These are phyloP conservation scores for Coleophora flavipennella DNA, from an alignment of 2,888 invertebrate genomes.

Conservation along the genomic window DNA sequence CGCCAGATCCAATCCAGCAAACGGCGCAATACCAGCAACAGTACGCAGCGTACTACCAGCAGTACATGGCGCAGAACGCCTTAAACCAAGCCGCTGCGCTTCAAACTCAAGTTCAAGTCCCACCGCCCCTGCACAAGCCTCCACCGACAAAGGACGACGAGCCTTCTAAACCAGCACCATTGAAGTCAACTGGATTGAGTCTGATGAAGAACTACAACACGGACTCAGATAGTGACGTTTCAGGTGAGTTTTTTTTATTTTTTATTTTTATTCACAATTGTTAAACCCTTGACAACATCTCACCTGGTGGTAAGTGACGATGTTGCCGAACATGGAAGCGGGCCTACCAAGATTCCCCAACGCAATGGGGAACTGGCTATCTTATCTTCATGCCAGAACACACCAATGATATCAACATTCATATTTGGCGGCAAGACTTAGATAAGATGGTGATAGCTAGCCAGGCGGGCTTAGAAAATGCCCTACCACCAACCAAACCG, in stretches of 20 bases:
- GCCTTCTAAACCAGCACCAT: slow-evolving; percentile 14
- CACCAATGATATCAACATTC: too few species aligned
- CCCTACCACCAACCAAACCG: too few species aligned
- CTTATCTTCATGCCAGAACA: too few species aligned
- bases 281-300: too few species aligned
- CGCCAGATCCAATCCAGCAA: slow-evolving; percentile 5
- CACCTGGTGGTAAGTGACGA: too few species aligned
- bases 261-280: too few species aligned
- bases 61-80: slow-evolving; percentile 24
- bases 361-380: too few species aligned
- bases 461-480: too few species aligned
- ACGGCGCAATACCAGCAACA: slow-evolving; percentile 22
- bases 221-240: slow-evolving; percentile 57
- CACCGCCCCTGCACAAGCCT: slow-evolving; percentile 13
- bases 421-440: too few species aligned
- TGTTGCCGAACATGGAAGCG: too few species aligned
- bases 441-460: too few species aligned
- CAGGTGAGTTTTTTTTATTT: slow-evolving; percentile 43
- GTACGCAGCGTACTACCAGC: slow-evolving; percentile 38
- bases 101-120: slow-evolving; percentile 1
- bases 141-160: slow-evolving; percentile 12
- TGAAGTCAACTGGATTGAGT: slow-evolving; percentile 55
- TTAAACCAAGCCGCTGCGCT: slow-evolving; percentile 13
- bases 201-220: slow-evolving; percentile 74
- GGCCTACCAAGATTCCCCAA: too few species aligned